Evolutionary conservation across 2,797 vertebrate genomes (phyloP), one percentile per base, ranked within the genome.

Genomic region (Epinephelus coioides): DNA sequence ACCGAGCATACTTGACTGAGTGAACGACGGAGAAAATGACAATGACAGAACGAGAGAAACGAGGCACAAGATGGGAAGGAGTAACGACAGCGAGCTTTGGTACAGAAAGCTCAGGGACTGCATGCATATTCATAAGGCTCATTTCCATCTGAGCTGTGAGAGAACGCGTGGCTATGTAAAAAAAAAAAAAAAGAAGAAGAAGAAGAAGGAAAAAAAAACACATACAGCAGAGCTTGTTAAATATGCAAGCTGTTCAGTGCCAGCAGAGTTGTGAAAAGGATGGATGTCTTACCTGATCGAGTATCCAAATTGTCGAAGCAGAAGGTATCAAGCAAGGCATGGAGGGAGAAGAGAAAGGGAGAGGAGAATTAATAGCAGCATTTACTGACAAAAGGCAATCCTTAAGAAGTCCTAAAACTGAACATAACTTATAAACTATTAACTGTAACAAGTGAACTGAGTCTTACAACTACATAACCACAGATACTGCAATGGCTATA

Each of bases 111-210:
- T 88, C 34, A 17, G 74, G 85, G 91, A 84, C 55, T 0, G 40
- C 81, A 91, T 93, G 90, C 84, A 93, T 94, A 92, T 95, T 92
- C 91, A 94, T 93, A 57, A 81, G 79, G 21, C 62, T 88, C 34
- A 82, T 92, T 92, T 90, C 70, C 86, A 91, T 91, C 83, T 84
- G 86, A 88, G 87, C 87, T 81, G 88, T 57, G 81, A 89, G 80
- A 76, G 76, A 84, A 79, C 79, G 76, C 57, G 69, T 69, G 69
- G 62, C 72, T 51, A 43, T 69, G 69, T 71, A 65, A 56, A 74
- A 70, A 68, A 70, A 54, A 54, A 14, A 2, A 25, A 67, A 57
- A 25, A 30, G 1, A 30, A 30, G 5, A 27, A 27, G 27, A 27
- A 21, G 14, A 34, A 43, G 70, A 6, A 66, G 2, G 34, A 53